Evolutionary conservation across 92 coral and sea anemone genomes (phyloP).

Genomic region (Epizoanthus ramosus): DNA sequence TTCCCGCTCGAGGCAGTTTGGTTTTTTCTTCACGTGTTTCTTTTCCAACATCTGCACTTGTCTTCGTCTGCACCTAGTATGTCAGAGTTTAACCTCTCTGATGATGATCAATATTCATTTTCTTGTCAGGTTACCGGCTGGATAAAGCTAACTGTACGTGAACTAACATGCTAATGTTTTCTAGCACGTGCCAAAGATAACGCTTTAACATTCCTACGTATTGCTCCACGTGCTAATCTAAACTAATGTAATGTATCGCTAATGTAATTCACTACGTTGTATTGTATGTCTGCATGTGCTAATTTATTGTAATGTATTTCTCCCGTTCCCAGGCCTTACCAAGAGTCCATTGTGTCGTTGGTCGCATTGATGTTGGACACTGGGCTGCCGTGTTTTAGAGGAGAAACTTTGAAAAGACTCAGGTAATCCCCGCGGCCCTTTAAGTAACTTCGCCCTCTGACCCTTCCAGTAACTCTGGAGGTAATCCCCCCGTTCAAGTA

Average conservation of each 20-base stretch:
- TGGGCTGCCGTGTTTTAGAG: conserved; percentile 98
- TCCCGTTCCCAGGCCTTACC: conserved; percentile 81
- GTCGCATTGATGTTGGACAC: conserved; percentile 99
- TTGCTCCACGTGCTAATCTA: not conserved
- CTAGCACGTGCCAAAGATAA: too few species aligned
- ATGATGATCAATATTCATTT: too few species aligned
- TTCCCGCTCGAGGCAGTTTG: too few species aligned
- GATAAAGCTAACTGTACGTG: too few species aligned
- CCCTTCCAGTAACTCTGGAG: too few species aligned
- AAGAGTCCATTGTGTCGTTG: conserved; percentile 93
- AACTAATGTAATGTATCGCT: not conserved
- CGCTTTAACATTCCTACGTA: not conserved
- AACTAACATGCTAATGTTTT: too few species aligned
- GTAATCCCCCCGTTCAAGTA: too few species aligned
- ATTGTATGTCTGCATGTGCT: not conserved
- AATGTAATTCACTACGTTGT: not conserved
- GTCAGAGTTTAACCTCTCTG: too few species aligned
- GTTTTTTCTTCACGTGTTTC: too few species aligned
- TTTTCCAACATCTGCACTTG: too few species aligned
- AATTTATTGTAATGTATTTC: not conserved
- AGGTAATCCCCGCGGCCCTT: conserved; percentile 52
- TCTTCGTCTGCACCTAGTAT: too few species aligned
- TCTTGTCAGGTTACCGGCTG: not conserved
- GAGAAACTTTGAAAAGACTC: conserved; percentile 93
- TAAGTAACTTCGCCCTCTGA: too few species aligned